Evolutionary conservation across 2,888 invertebrate species (phyloP).

Genomic region (Nomada fabriciana): DNA sequence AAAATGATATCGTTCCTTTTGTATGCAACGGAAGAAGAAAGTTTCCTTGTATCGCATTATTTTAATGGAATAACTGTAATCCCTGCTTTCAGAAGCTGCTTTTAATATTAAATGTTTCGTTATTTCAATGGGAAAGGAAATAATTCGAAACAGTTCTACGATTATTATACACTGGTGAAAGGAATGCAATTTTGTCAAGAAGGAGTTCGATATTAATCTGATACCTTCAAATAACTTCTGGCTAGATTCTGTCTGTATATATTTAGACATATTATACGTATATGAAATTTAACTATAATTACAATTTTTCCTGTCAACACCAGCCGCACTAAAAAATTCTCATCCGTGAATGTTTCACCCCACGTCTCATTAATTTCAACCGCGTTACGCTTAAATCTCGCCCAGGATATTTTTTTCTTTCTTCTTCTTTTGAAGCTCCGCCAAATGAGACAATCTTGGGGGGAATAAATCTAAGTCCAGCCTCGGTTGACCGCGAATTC

Average conservation of each 20-base stretch:
- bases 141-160: too few relatives aligned
- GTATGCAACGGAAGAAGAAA: not conserved
- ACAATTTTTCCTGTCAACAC: too few relatives aligned
- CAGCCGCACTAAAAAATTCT: too few relatives aligned
- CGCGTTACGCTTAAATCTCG: too few relatives aligned
- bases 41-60: too few relatives aligned
- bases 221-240: constrained; percentile 12
- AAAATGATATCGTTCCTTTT: not conserved
- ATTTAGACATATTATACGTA: too few relatives aligned
- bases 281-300: too few relatives aligned
- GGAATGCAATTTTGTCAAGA: not conserved
- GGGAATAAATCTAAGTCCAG: constrained; percentile 49
- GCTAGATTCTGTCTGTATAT: not conserved
- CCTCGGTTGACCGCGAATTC: constrained; percentile 32
- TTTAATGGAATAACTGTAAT: not conserved
- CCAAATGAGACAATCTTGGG: constrained; percentile 40
- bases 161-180: too few relatives aligned
- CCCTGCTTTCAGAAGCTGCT: not conserved
- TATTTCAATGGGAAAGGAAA: too few relatives aligned
- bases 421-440: too few relatives aligned
- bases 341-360: too few relatives aligned
- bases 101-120: not conserved
- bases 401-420: too few relatives aligned
- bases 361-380: constrained; percentile 14
- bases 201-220: constrained; percentile 22